These are phyloP conservation scores for Volucella inanis DNA, from an alignment of 2,888 invertebrate species.

Conservation along the genomic window DNA sequence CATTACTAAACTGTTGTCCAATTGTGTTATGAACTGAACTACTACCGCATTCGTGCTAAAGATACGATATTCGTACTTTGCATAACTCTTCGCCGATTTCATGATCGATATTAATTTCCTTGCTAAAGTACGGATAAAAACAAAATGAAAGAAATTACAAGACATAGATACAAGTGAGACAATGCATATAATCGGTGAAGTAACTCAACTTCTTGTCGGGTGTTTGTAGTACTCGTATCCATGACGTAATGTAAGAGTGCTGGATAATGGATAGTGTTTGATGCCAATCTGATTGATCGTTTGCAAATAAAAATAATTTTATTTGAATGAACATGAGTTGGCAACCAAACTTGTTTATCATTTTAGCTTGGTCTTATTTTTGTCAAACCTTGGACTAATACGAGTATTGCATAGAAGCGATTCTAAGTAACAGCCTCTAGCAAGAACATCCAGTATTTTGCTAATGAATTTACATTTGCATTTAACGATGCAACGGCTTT, in stretches of 20 bases:
- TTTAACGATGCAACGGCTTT: too few species aligned
- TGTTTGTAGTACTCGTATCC: background rate
- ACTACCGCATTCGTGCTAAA: conserved; percentile 66
- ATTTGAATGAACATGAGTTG: background rate
- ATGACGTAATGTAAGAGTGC: background rate
- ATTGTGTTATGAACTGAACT: conserved; percentile 26
- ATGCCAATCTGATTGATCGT: too few species aligned
- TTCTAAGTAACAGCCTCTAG: too few species aligned
- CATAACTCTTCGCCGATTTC: conserved; percentile 48
- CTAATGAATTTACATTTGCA: too few species aligned
- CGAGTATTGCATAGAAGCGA: too few species aligned
- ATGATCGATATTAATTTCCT: conserved; percentile 51
- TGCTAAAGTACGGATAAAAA: conserved; percentile 15
- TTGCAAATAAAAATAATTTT: background rate
- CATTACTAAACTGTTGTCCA: conserved; percentile 8
- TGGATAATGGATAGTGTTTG: background rate
- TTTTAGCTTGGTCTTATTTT: too few species aligned
- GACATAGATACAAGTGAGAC: conserved; percentile 1
- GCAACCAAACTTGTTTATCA: too few species aligned
- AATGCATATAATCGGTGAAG: conserved; percentile 1
- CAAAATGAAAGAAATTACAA: background rate
- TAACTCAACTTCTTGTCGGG: background rate
- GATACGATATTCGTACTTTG: conserved; percentile 49
- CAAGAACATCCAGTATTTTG: too few species aligned
- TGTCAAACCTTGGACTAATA: too few species aligned